These are phyloP conservation scores for Melinaea marsaeus DNA, from an alignment of 2,888 invertebrate species.

Conservation along the genomic window DNA sequence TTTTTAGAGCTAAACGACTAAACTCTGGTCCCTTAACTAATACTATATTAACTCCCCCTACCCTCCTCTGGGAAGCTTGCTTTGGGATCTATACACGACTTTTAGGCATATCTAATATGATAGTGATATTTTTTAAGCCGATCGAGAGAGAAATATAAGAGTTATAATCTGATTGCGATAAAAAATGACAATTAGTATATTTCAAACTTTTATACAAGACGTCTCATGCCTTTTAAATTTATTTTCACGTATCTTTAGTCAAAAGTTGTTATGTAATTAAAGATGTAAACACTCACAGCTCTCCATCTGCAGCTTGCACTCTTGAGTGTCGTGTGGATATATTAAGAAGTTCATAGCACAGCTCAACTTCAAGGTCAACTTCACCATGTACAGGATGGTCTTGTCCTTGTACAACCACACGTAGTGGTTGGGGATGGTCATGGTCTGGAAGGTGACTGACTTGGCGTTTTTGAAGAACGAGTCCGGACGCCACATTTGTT, in stretches of 20 bases:
- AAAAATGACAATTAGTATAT: too few relatives aligned
- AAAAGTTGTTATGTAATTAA: not conserved
- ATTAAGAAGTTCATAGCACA: conserved; percentile 97
- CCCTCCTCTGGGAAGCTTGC: too few relatives aligned
- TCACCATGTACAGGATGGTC: conserved; percentile 81
- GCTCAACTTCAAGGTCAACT: conserved; percentile 91
- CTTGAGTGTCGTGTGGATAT: conserved; percentile 96
- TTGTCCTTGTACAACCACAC: conserved; percentile 89
- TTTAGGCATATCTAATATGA: too few relatives aligned
- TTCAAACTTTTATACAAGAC: not conserved
- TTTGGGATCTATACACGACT: too few relatives aligned
- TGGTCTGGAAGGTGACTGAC: conserved; percentile 94
- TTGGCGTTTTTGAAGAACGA: conserved; percentile 97
- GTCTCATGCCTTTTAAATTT: not conserved
- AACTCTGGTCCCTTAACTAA: too few relatives aligned
- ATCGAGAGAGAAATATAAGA: too few relatives aligned
- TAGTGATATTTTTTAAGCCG: too few relatives aligned
- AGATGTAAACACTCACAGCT: conserved; percentile 85
- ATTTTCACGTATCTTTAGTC: not conserved
- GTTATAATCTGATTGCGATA: too few relatives aligned
- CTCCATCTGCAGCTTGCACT: conserved; percentile 96
- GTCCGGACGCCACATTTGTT: conserved; percentile 96
- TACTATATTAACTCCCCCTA: too few relatives aligned
- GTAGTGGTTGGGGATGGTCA: conserved; percentile 96
- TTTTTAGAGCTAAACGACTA: too few relatives aligned